Evolutionary conservation across 2,113 vertebrate species (phyloP).

Genomic region (Meleagris gallopavo): DNA sequence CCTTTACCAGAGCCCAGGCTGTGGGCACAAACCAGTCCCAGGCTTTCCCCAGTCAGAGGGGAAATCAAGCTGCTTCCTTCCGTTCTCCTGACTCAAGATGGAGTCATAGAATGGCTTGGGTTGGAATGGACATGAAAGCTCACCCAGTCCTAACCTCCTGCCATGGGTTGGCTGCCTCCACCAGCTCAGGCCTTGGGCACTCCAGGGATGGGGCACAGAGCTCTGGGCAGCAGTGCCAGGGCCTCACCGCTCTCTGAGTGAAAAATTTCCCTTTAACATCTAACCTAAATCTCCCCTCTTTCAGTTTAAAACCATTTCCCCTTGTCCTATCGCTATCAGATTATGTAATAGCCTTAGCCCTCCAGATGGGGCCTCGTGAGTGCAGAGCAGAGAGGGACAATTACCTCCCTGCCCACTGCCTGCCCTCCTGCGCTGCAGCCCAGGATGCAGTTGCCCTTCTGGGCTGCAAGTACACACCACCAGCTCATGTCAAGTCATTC

Average conservation of each 20-base stretch:
- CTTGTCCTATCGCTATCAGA: not conserved
- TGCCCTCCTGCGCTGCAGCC: too few species aligned
- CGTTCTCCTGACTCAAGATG: not conserved
- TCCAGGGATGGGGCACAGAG: too few species aligned
- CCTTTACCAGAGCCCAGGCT: not conserved
- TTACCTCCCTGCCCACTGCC: not conserved
- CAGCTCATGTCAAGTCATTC: not conserved
- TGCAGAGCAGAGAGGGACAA: too few species aligned
- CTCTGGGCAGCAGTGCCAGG: too few species aligned
- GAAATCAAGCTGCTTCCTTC: not conserved
- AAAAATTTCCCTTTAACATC: not conserved
- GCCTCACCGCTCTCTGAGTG: too few species aligned
- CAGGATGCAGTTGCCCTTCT: not conserved
- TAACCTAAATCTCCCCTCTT: not conserved
- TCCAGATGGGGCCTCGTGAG: too few species aligned
- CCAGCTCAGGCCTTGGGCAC: too few species aligned
- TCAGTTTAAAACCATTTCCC: not conserved
- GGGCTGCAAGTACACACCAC: not conserved
- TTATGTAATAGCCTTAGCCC: not conserved
- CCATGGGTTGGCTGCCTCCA: too few species aligned
- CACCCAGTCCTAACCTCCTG: too few species aligned
- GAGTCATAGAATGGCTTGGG: not conserved
- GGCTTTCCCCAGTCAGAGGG: not conserved
- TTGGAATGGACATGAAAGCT: too few species aligned
- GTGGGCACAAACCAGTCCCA: not conserved